Evolutionary conservation across 2,888 invertebrate genomes (phyloP).

Genomic region (Phyllotreta striolata): DNA sequence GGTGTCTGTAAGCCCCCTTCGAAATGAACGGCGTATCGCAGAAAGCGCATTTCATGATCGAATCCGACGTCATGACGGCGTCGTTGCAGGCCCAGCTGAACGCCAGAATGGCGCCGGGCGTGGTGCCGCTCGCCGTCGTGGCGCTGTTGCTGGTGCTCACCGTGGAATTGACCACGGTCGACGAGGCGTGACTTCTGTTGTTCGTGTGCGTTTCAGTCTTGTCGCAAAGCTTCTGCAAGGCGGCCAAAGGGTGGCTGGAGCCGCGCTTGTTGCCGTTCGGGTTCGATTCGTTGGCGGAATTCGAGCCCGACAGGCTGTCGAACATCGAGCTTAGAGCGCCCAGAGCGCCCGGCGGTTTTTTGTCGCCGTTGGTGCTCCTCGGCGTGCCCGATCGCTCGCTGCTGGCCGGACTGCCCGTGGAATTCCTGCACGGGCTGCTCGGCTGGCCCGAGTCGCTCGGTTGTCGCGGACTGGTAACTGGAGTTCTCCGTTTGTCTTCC

Average conservation of each 20-base stretch:
- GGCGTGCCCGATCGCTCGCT: constrained; percentile 81
- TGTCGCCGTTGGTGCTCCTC: constrained; percentile 69
- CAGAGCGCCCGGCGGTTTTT: constrained; percentile 69
- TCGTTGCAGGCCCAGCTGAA: constrained; percentile 96
- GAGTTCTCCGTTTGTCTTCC: constrained; percentile 56
- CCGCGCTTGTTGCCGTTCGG: constrained; percentile 71
- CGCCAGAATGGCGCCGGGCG: constrained; percentile 84
- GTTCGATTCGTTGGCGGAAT: constrained; percentile 49
- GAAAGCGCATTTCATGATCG: constrained; percentile 93
- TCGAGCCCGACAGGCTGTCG: constrained; percentile 77
- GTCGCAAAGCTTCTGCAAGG: constrained; percentile 94
- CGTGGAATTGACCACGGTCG: constrained; percentile 55
- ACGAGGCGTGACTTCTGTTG: constrained; percentile 56
- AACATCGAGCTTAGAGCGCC: constrained; percentile 91
- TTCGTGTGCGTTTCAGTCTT: constrained; percentile 84
- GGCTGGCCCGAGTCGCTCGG: constrained; percentile 56
- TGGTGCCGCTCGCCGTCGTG: constrained; percentile 63
- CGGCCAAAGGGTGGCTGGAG: constrained; percentile 90
- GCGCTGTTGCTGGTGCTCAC: constrained; percentile 55
- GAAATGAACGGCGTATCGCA: constrained; percentile 96
- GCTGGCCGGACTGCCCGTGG: constrained; percentile 76
- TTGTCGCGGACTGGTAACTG: constrained; percentile 56
- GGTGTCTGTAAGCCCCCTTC: constrained; percentile 96
- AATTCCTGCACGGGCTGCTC: constrained; percentile 70
- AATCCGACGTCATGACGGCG: constrained; percentile 84